Percentiles rank a stretch among this genome's conserved stretches.
phyloP scores from a whole-genome alignment of 2,888 invertebrate species.

The Meghimatium bilineatum region DNA sequence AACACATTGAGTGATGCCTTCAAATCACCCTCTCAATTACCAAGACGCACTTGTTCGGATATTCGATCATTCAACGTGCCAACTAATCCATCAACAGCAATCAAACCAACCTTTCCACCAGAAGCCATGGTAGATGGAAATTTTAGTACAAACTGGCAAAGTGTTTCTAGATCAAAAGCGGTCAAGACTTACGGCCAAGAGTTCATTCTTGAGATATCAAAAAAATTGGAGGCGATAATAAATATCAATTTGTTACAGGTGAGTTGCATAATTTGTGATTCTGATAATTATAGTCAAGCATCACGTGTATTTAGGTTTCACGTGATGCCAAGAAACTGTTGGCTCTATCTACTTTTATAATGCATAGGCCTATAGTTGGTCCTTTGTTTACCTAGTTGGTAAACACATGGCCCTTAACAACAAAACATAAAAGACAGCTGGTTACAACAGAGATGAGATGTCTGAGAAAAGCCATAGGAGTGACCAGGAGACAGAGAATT shows the following conservation, averaged over 20 bases:
- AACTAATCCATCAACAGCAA: neutral
- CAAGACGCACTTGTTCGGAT: constrained; percentile 36
- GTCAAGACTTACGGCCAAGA: constrained; percentile 31
- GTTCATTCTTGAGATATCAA: constrained; percentile 8
- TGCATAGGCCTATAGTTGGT: no score
- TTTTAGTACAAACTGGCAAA: constrained; percentile 63
- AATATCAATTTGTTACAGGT: constrained; percentile 60
- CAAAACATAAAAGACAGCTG: no score
- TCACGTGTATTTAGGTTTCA: no score
- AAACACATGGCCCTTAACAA: no score
- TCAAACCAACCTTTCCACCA: constrained; percentile 16
- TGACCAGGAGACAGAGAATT: no score
- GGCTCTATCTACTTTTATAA: no score
- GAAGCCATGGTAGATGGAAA: constrained; percentile 62
- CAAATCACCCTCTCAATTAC: constrained; percentile 13
- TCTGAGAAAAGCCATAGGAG: no score
- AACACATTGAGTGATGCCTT: constrained; percentile 49
- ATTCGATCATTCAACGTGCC: constrained; percentile 2
- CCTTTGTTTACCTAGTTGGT: no score
- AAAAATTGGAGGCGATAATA: constrained; percentile 48
- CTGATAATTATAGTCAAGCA: no score
- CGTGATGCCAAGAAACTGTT: no score
- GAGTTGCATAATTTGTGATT: neutral
- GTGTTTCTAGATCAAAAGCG: constrained; percentile 57
- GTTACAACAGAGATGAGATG: no score